phyloP scores from a whole-genome alignment of 2,113 vertebrate genomes.

The Nipponia nippon region DNA sequence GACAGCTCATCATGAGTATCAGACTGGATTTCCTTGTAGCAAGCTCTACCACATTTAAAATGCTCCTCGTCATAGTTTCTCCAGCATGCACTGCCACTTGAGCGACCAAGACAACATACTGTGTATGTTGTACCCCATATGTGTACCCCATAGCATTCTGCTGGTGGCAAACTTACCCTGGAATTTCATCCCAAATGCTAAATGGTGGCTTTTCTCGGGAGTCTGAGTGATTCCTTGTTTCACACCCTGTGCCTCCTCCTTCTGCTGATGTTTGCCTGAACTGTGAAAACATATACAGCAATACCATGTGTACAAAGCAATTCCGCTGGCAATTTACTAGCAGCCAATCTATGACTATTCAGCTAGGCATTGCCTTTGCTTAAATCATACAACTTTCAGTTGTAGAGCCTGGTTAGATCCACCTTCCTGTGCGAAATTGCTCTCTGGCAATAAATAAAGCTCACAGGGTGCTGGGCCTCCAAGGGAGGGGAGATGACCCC shows the following conservation, averaged over 20 bases:
- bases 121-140: no score
- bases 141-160: background rate
- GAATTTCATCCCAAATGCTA: background rate
- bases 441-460: background rate
- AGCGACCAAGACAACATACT: background rate
- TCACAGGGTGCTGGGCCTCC: background rate
- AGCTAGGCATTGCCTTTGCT: background rate
- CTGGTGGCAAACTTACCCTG: background rate
- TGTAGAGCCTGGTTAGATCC: background rate
- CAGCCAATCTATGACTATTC: background rate
- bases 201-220: background rate
- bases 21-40: background rate
- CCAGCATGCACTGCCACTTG: background rate
- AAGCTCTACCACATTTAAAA: background rate
- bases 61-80: background rate
- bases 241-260: background rate
- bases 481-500: background rate
- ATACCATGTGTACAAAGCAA: background rate
- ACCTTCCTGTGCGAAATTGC: background rate
- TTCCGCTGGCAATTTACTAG: background rate
- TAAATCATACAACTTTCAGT: background rate
- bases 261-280: background rate
- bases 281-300: background rate
- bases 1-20: background rate
- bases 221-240: background rate